Evolutionary conservation across 2,888 invertebrate species (phyloP).

Genomic region (Euzetes globulus): DNA sequence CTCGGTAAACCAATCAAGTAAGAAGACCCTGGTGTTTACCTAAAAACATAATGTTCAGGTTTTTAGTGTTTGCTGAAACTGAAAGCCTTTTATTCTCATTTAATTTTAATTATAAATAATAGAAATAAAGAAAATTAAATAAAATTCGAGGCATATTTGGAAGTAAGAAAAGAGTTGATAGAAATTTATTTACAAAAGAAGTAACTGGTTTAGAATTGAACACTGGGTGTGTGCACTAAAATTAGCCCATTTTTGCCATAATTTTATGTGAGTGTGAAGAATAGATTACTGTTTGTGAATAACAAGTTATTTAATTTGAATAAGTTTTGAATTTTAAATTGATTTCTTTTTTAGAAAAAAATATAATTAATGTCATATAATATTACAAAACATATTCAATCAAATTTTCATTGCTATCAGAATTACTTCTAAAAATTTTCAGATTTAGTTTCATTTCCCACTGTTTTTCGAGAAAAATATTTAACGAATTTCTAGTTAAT

Average conservation of each 20-base stretch:
- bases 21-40: no score
- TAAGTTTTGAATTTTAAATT: no score
- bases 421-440: not conserved
- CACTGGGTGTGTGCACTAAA: not conserved
- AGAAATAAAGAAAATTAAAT: not conserved
- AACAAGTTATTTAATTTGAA: not conserved
- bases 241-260: constrained; percentile 1
- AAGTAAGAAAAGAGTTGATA: not conserved
- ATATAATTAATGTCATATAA: not conserved
- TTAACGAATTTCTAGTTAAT: not conserved
- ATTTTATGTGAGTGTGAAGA: not conserved
- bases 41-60: not conserved
- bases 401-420: not conserved
- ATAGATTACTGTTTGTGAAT: not conserved
- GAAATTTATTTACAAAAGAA: not conserved
- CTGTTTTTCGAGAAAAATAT: not conserved
- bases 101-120: not conserved
- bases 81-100: not conserved
- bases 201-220: not conserved
- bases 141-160: not conserved
- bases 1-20: no score
- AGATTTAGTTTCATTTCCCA: not conserved
- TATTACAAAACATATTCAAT: not conserved
- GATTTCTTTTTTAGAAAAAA: no score
- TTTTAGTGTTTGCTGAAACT: not conserved